phyloP scores from a whole-genome alignment of 2,888 invertebrate species.

The Meteorus colon region DNA sequence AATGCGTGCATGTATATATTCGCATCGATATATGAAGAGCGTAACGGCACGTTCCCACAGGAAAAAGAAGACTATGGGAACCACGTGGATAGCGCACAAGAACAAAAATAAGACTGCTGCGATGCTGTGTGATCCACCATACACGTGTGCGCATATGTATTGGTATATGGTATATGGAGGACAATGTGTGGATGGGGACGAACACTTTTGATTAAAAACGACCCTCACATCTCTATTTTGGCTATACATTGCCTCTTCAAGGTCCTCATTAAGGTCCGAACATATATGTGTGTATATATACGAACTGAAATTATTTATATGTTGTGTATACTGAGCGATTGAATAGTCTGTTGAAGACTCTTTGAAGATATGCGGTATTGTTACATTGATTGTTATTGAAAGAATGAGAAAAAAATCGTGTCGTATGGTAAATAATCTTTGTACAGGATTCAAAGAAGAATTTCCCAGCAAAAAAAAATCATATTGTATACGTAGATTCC shows the following conservation, averaged over 20 bases:
- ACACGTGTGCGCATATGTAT: not conserved
- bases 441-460: too few relatives aligned
- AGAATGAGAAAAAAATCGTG: too few relatives aligned
- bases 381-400: not conserved
- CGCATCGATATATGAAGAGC: slow-evolving; percentile 40
- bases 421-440: too few relatives aligned
- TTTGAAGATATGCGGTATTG: not conserved
- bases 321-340: slow-evolving; percentile 6
- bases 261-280: slow-evolving; percentile 28
- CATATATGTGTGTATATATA: not conserved
- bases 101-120: slow-evolving; percentile 27
- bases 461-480: too few relatives aligned
- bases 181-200: slow-evolving; percentile 38
- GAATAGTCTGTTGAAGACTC: not conserved
- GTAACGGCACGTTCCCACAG: slow-evolving; percentile 65
- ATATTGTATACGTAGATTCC: too few relatives aligned
- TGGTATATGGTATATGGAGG: slow-evolving; percentile 19
- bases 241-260: slow-evolving; percentile 1
- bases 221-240: slow-evolving; percentile 8
- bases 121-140: not conserved
- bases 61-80: slow-evolving; percentile 64
- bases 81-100: slow-evolving; percentile 41
- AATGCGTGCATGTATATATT: slow-evolving; percentile 11
- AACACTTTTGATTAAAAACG: slow-evolving; percentile 43
- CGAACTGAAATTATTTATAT: slow-evolving; percentile 1